Conservation (phyloP, 2,113 vertebrate species). For the Cairina moschata region DNA sequence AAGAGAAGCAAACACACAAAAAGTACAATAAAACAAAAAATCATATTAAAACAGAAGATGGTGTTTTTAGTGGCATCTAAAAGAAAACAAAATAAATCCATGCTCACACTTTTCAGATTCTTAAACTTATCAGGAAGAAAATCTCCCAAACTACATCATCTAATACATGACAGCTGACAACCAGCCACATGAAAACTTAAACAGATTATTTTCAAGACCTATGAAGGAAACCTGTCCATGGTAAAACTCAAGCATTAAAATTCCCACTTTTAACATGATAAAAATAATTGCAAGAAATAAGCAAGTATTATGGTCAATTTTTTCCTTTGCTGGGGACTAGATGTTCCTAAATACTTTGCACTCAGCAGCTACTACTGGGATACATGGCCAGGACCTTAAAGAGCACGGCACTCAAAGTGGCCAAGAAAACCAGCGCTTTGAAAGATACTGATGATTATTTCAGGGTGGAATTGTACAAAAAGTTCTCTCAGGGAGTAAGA, state of each 20-base stretch:
- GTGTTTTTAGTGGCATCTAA: background rate
- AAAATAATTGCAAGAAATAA: too few species aligned
- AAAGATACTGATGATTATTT: background rate
- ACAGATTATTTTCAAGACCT: background rate
- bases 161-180: background rate
- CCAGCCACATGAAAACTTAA: background rate
- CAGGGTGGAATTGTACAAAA: background rate
- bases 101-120: background rate
- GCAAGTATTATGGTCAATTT: background rate
- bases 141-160: background rate
- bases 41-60: background rate
- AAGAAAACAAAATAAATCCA: background rate
- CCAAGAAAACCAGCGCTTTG: background rate
- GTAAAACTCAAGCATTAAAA: background rate
- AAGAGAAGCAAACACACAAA: background rate
- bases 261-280: too few species aligned
- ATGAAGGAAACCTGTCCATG: too few species aligned
- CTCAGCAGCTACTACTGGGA: background rate
- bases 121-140: background rate
- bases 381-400: background rate
- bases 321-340: too few species aligned
- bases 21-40: background rate
- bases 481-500: background rate
- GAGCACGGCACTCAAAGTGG: background rate
- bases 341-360: fast-evolving